A percentile compares a stretch with the other conserved stretches of the same genome.
phyloP scores from a whole-genome alignment of 2,797 vertebrate species.

The Pogonophryne albipinna region DNA sequence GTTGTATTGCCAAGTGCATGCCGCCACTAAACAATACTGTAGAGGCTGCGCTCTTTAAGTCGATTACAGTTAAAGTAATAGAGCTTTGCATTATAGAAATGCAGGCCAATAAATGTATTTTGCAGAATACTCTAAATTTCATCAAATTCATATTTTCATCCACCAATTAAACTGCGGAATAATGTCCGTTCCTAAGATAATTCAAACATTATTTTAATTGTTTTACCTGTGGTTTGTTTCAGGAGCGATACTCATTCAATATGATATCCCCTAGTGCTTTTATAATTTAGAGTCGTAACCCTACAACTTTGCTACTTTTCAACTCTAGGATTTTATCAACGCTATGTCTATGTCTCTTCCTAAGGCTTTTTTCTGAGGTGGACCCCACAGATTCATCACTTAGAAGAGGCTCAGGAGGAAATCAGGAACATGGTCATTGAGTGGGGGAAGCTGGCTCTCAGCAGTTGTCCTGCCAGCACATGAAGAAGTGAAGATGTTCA shows the following conservation, averaged over 20 bases:
- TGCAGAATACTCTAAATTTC: too few relatives aligned
- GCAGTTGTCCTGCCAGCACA: constrained; percentile 18
- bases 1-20: too few relatives aligned
- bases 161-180: too few relatives aligned
- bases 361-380: constrained; percentile 90
- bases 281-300: neutral
- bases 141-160: too few relatives aligned
- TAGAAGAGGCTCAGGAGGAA: constrained; percentile 84
- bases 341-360: constrained; percentile 13
- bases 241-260: neutral
- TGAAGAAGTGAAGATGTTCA: neutral
- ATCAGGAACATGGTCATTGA: constrained; percentile 80
- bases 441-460: constrained; percentile 59
- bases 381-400: constrained; percentile 79
- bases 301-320: neutral
- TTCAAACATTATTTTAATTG: neutral
- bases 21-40: too few relatives aligned
- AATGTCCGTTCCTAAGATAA: too few relatives aligned
- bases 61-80: too few relatives aligned
- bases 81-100: too few relatives aligned
- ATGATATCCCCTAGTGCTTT: neutral
- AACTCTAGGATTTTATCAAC: neutral
- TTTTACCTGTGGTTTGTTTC: neutral
- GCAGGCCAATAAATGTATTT: too few relatives aligned
- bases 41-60: too few relatives aligned